These are phyloP conservation scores for Pontoporia blainvillei DNA, from an alignment of 2,113 vertebrate species.

Conservation along the genomic window DNA sequence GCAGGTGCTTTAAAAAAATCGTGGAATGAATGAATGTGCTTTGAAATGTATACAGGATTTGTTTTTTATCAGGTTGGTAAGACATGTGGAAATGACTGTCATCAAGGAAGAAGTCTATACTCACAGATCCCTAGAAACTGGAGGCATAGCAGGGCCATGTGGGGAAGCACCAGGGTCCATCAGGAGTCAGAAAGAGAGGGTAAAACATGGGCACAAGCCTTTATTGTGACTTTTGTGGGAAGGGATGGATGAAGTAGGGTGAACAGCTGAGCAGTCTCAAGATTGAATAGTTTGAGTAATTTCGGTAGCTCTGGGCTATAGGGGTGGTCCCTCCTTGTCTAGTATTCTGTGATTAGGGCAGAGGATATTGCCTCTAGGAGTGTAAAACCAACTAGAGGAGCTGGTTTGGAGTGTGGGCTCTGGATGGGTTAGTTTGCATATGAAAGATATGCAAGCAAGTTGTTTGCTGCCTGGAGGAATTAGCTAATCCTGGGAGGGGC, in stretches of 20 bases:
- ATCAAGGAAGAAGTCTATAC: neutral
- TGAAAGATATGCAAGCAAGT: neutral
- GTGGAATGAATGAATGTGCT: neutral
- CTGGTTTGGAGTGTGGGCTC: neutral
- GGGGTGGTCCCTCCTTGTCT: neutral
- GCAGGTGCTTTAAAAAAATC: neutral
- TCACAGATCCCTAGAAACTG: neutral
- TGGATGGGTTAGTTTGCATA: neutral
- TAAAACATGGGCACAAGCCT: accelerated
- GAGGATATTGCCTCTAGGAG: neutral
- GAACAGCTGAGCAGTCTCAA: neutral
- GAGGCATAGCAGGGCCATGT: neutral
- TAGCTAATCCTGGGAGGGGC: neutral
- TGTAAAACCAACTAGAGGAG: neutral
- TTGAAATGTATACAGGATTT: neutral
- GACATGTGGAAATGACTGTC: neutral
- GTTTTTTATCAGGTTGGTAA: neutral
- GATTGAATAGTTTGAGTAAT: neutral
- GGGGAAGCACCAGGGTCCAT: neutral
- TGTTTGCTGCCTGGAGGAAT: neutral
- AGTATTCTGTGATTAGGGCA: neutral
- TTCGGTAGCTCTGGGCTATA: neutral
- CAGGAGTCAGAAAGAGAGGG: neutral
- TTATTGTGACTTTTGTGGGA: neutral
- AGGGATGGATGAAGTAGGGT: neutral